phyloP scores from a whole-genome alignment of 2,888 invertebrate genomes.

The Melolontha melolontha region DNA sequence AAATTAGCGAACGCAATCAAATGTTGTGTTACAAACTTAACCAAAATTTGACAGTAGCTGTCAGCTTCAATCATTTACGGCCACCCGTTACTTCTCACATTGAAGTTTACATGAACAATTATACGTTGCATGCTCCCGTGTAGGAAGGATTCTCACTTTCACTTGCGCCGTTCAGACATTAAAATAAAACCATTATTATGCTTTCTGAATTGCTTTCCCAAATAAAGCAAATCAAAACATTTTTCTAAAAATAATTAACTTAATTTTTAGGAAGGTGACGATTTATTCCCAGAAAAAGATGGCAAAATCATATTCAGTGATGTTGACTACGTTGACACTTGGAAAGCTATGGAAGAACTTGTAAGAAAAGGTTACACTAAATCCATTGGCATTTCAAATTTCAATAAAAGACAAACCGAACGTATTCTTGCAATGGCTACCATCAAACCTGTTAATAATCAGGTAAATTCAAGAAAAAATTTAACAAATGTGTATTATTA shows the following conservation, averaged over 20 bases:
- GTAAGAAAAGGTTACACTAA: constrained; percentile 73
- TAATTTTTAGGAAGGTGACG: constrained; percentile 70
- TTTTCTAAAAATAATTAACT: background rate
- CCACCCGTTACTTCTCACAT: no score
- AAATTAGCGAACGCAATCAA: no score
- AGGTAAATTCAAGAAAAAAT: constrained; percentile 64
- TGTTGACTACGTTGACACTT: constrained; percentile 77
- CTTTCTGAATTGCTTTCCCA: no score
- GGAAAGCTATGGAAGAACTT: constrained; percentile 77
- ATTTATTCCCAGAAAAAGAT: constrained; percentile 71
- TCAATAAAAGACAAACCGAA: constrained; percentile 77
- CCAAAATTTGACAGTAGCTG: no score
- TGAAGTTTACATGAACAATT: no score
- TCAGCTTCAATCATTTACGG: no score
- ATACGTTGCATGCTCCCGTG: no score
- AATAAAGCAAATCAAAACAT: no score
- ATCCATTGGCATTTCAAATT: constrained; percentile 82
- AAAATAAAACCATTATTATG: no score
- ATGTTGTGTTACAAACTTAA: no score
- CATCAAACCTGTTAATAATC: constrained; percentile 73
- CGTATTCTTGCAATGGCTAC: constrained; percentile 70
- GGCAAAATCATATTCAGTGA: constrained; percentile 74
- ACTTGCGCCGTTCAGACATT: no score
- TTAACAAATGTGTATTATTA: background rate
- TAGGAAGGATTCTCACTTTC: no score